A percentile compares a stretch with the other conserved stretches of the same genome.
These are phyloP conservation scores for Empis stercorea DNA, from an alignment of 2,888 invertebrate species.

Conservation along the genomic window DNA sequence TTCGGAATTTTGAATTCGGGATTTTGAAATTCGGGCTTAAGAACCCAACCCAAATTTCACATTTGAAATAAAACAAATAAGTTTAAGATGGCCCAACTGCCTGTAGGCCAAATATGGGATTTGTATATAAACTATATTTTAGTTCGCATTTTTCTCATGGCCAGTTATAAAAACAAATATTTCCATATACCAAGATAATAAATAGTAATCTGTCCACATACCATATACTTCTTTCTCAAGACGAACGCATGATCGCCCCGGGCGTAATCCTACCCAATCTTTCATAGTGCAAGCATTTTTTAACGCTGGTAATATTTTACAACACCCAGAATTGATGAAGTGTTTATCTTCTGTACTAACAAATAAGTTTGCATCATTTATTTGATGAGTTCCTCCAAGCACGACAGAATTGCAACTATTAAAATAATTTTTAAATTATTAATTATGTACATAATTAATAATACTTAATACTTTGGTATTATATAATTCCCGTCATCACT, in stretches of 20 bases:
- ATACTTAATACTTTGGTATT: constrained; percentile 56
- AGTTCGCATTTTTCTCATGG: too few species aligned
- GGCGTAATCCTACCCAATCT: constrained; percentile 63
- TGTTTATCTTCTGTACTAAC: constrained; percentile 43
- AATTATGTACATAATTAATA: not conserved
- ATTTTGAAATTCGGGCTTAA: too few species aligned
- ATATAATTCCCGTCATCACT: constrained; percentile 52
- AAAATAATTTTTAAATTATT: not conserved
- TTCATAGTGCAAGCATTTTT: constrained; percentile 40
- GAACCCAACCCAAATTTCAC: too few species aligned
- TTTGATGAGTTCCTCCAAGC: constrained; percentile 66
- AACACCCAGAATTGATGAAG: constrained; percentile 51
- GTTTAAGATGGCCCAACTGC: too few species aligned
- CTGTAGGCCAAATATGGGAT: too few species aligned
- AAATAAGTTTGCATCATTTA: constrained; percentile 43
- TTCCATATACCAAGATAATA: too few species aligned
- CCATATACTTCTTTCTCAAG: constrained; percentile 44
- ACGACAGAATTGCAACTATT: constrained; percentile 49
- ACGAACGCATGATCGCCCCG: constrained; percentile 49
- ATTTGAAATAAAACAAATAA: too few species aligned
- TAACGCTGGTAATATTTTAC: constrained; percentile 45
- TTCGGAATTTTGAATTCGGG: too few species aligned
- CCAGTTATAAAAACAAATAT: too few species aligned
- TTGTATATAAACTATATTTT: too few species aligned
- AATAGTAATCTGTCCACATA: too few species aligned